Percentiles rank a stretch among this genome's conserved stretches.
Conservation (phyloP, 92 coral and sea anemone genomes). For the Diadumene lineata region DNA sequence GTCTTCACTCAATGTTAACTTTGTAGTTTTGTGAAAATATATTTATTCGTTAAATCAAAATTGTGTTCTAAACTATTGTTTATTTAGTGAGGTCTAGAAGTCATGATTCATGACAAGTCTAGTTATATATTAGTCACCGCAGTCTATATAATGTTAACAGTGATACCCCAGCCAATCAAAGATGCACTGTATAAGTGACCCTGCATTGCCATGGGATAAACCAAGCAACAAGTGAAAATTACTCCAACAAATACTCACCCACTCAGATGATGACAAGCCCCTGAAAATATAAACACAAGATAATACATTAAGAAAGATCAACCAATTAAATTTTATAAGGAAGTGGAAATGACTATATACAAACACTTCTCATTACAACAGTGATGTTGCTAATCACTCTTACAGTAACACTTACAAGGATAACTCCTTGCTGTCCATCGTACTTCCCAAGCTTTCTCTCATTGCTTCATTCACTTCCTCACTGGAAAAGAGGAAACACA, state of each 20-base stretch:
- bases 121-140: too few species aligned
- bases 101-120: too few species aligned
- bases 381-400: neutral
- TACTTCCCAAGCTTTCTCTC: constrained; percentile 53
- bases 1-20: too few species aligned
- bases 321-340: neutral
- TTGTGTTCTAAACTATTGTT: too few species aligned
- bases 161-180: neutral
- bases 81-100: too few species aligned
- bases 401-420: constrained; percentile 43
- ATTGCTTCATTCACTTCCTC: constrained; percentile 42
- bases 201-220: neutral
- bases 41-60: too few species aligned
- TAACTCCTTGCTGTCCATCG: constrained; percentile 52
- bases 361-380: neutral
- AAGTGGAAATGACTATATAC: neutral
- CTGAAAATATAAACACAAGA: too few species aligned
- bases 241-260: constrained; percentile 60
- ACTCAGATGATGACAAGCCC: constrained; percentile 75
- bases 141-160: too few species aligned
- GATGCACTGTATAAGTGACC: neutral
- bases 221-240: neutral
- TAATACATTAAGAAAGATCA: too few species aligned
- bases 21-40: too few species aligned
- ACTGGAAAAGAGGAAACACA: constrained; percentile 10